phyloP scores from a whole-genome alignment of 2,797 vertebrate genomes.

The Lerista edwardsae region DNA sequence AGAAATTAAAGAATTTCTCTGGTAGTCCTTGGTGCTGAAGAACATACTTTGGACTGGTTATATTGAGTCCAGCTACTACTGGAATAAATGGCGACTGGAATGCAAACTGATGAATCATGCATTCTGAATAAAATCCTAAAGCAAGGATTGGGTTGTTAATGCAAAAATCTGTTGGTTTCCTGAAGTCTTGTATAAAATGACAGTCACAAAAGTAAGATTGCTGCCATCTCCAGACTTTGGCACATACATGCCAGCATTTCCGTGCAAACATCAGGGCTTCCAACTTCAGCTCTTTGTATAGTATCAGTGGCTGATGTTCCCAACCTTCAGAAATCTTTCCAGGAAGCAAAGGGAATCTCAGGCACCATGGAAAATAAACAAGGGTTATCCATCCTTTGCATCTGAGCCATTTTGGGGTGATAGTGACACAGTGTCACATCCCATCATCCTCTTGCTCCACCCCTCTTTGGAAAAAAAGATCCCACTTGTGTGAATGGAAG shows the following conservation, averaged over 20 bases:
- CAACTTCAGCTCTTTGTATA: not conserved
- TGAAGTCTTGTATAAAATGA: not conserved
- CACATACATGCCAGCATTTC: not conserved
- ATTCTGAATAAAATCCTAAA: not conserved
- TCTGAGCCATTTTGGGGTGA: too few species aligned
- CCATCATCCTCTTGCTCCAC: too few species aligned
- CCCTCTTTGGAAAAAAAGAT: too few species aligned
- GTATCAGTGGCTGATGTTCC: not conserved
- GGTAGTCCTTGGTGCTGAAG: not conserved
- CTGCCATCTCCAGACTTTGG: not conserved
- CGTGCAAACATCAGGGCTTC: not conserved
- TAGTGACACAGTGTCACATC: too few species aligned
- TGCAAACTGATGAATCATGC: not conserved
- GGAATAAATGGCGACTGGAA: not conserved
- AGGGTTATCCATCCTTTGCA: too few species aligned
- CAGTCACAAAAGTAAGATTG: not conserved
- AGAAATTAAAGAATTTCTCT: not conserved
- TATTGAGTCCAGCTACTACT: not conserved
- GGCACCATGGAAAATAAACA: too few species aligned
- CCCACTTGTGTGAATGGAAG: too few species aligned
- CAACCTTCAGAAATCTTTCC: too few species aligned
- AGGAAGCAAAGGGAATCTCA: too few species aligned
- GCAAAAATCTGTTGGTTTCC: not conserved
- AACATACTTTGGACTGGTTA: not conserved
- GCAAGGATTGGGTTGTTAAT: not conserved